Evolutionary conservation across 2,888 invertebrate species (phyloP).

Genomic region (Agrochola macilenta): DNA sequence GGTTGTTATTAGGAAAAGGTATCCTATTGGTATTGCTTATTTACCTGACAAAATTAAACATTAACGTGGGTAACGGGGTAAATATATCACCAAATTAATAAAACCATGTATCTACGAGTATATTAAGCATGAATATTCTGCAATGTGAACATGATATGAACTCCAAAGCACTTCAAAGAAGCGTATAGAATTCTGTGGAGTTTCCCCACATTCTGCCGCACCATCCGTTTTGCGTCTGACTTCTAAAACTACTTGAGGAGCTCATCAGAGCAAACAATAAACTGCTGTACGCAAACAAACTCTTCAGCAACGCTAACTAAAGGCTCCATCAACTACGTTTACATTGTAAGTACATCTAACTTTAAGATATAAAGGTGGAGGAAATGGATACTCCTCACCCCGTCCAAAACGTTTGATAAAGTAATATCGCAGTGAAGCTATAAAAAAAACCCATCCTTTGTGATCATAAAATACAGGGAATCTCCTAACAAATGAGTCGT

Average conservation of each 20-base stretch:
- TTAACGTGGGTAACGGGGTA: not conserved
- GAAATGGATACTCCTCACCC: constrained; percentile 51
- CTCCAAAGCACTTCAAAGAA: constrained; percentile 27
- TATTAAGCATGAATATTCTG: not conserved
- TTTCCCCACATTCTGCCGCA: constrained; percentile 57
- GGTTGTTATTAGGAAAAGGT: constrained; percentile 10
- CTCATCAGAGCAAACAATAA: constrained; percentile 66
- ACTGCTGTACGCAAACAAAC: constrained; percentile 54
- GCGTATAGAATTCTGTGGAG: constrained; percentile 39
- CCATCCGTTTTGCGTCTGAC: constrained; percentile 66
- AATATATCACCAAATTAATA: not conserved
- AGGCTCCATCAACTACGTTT: constrained; percentile 34
- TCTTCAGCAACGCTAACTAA: constrained; percentile 30
- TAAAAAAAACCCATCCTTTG: constrained; percentile 57
- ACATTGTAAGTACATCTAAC: constrained; percentile 29
- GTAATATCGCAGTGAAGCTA: constrained; percentile 54
- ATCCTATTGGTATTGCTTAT: not conserved
- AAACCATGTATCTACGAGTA: not conserved
- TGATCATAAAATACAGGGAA: constrained; percentile 63
- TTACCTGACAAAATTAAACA: not conserved
- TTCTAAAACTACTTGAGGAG: constrained; percentile 68
- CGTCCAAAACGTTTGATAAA: constrained; percentile 55
- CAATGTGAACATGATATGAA: constrained; percentile 13
- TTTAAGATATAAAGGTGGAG: constrained; percentile 37
- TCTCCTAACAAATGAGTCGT: constrained; percentile 75